Conservation (phyloP, 2,888 invertebrate genomes). For the Octodonta nipae region DNA sequence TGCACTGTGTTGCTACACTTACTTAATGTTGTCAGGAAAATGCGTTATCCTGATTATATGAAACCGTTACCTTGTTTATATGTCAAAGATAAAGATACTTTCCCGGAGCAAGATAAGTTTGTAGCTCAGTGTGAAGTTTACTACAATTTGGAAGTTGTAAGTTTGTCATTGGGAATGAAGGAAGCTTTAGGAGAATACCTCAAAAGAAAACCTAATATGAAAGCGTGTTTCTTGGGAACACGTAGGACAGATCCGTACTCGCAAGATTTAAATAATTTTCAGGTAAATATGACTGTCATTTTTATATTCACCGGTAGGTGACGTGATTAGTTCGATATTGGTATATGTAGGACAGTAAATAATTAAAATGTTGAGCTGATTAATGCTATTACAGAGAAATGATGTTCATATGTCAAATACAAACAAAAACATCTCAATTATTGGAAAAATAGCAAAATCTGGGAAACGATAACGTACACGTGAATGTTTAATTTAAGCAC, state of each 20-base stretch:
- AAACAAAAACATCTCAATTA: too few relatives aligned
- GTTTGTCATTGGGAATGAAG: slow-evolving; percentile 57
- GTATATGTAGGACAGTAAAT: too few relatives aligned
- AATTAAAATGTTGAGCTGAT: too few relatives aligned
- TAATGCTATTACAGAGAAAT: too few relatives aligned
- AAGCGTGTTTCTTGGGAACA: slow-evolving; percentile 85
- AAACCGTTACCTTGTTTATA: slow-evolving; percentile 56
- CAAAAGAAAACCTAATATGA: slow-evolving; percentile 44
- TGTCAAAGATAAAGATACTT: slow-evolving; percentile 65
- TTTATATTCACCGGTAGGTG: too few relatives aligned
- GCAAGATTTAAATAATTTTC: slow-evolving; percentile 50
- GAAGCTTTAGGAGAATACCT: slow-evolving; percentile 52
- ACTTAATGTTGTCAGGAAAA: slow-evolving; percentile 38
- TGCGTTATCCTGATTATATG: slow-evolving; percentile 25
- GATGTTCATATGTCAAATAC: too few relatives aligned
- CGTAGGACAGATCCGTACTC: slow-evolving; percentile 77
- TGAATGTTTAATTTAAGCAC: too few relatives aligned
- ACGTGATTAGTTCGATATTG: too few relatives aligned
- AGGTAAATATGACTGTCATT: too few relatives aligned
- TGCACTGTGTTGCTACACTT: slow-evolving; percentile 84
- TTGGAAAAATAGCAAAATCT: too few relatives aligned
- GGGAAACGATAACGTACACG: too few relatives aligned
- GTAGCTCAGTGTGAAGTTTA: slow-evolving; percentile 53
- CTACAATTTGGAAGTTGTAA: slow-evolving; percentile 62
- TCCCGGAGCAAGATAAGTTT: slow-evolving; percentile 76